Percentiles rank a stretch among this genome's conserved stretches.
These are phyloP conservation scores for Origma solitaria DNA, from an alignment of 2,113 vertebrate genomes.

Conservation along the genomic window DNA sequence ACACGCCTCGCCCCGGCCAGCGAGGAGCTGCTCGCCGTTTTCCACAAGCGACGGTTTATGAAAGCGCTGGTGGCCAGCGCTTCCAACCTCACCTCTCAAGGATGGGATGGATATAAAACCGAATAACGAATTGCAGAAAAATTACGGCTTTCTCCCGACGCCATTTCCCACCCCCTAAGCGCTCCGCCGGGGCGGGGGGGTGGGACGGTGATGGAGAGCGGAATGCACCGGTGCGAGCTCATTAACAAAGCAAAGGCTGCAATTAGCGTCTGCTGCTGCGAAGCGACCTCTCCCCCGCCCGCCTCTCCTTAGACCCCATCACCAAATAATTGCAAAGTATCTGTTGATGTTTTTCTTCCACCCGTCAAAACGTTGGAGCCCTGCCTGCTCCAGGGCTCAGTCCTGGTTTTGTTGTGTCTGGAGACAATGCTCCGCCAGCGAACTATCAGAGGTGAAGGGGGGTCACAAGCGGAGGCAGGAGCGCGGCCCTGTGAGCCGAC, in stretches of 20 bases:
- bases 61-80: neutral
- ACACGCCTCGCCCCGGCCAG: neutral
- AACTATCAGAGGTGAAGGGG: constrained; percentile 22
- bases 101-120: neutral
- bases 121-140: neutral
- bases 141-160: neutral
- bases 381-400: constrained; percentile 12
- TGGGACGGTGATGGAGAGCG: neutral
- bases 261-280: constrained; percentile 1
- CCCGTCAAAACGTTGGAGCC: constrained; percentile 45
- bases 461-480: neutral
- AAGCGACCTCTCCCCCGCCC: neutral
- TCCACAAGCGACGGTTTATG: neutral
- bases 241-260: constrained; percentile 33
- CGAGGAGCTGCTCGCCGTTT: neutral
- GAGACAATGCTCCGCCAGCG: constrained; percentile 16
- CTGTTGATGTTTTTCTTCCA: constrained; percentile 40
- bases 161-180: neutral
- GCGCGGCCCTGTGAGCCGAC: neutral
- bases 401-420: constrained; percentile 51
- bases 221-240: constrained; percentile 5
- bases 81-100: neutral
- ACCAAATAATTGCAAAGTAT: constrained; percentile 8
- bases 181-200: neutral
- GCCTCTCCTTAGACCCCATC: neutral